Conservation (phyloP, 2,797 vertebrate genomes). For the Balearica regulorum region DNA sequence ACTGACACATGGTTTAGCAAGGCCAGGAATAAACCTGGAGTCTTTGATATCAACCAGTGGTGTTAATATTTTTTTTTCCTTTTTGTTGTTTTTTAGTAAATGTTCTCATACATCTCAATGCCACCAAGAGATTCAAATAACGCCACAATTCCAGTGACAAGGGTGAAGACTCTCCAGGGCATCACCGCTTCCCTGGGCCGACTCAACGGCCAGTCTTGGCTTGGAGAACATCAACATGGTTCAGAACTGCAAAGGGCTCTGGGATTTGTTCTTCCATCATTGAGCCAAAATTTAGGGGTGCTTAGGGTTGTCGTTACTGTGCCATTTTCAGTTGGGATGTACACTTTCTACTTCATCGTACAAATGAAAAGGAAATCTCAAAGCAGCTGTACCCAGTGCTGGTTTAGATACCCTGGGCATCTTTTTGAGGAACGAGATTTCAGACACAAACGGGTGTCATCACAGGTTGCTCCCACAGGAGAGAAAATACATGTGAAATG, state of each 20-base stretch:
- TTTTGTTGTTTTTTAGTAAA: not conserved
- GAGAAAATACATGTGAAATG: not conserved
- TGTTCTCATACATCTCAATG: not conserved
- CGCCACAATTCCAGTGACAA: accelerated
- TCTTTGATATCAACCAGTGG: not conserved
- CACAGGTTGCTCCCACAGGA: accelerated
- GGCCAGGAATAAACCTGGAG: not conserved
- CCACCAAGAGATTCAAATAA: not conserved
- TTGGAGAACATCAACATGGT: accelerated
- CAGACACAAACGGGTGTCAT: not conserved
- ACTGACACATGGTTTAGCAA: not conserved
- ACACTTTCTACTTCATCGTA: accelerated
- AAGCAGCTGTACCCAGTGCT: not conserved
- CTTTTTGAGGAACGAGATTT: not conserved
- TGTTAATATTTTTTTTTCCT: not conserved
- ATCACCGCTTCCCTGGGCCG: not conserved
- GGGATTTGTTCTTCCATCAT: not conserved
- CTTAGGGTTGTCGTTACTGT: not conserved
- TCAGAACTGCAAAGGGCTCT: not conserved
- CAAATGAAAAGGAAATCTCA: not conserved
- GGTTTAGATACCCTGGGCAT: not conserved
- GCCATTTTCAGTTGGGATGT: not conserved
- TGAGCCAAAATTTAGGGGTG: not conserved
- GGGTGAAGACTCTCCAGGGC: not conserved
- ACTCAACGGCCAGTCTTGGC: not conserved